Conservation (phyloP, 1,140 invertebrate genomes). For the Luehdorfia chinensis region DNA sequence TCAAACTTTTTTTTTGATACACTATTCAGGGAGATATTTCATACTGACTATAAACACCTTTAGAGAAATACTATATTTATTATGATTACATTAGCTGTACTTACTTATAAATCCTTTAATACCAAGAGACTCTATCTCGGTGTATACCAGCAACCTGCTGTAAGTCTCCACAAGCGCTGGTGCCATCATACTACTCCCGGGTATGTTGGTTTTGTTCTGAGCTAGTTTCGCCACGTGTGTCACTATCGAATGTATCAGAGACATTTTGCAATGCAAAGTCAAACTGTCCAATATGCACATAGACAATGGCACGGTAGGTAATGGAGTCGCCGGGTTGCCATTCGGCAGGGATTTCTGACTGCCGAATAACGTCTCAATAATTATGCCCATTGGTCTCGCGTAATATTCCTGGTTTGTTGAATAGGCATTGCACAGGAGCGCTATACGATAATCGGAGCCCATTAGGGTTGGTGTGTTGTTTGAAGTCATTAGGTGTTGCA, state of each 20-base stretch:
- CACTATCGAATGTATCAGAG: conserved; percentile 95
- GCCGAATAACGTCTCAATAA: conserved; percentile 92
- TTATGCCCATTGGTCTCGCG: conserved; percentile 89
- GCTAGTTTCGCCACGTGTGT: conserved; percentile 92
- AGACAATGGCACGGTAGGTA: conserved; percentile 89
- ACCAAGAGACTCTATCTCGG: conserved; percentile 97
- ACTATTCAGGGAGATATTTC: too few species aligned
- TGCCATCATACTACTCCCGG: conserved; percentile 81
- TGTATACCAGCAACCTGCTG: conserved; percentile 94
- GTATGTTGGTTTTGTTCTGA: conserved; percentile 88
- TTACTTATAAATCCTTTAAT: conserved; percentile 97
- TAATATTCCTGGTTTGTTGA: conserved; percentile 93
- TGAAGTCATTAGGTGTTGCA: conserved; percentile 89
- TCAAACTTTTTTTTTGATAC: too few species aligned
- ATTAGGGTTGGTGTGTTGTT: conserved; percentile 81
- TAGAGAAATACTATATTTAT: too few species aligned
- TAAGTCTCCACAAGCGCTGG: conserved; percentile 97
- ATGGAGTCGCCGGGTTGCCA: conserved; percentile 70
- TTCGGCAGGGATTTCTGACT: conserved; percentile 80
- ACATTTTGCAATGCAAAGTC: conserved; percentile 98
- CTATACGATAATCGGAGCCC: conserved; percentile 92
- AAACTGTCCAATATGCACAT: conserved; percentile 96
- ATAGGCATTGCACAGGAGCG: conserved; percentile 96
- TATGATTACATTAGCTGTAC: conserved; percentile 54
- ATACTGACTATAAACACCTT: too few species aligned